Percentiles rank a stretch among this genome's conserved stretches.
Conservation (phyloP, 2,888 invertebrate species). For the Andrena bucephala region DNA sequence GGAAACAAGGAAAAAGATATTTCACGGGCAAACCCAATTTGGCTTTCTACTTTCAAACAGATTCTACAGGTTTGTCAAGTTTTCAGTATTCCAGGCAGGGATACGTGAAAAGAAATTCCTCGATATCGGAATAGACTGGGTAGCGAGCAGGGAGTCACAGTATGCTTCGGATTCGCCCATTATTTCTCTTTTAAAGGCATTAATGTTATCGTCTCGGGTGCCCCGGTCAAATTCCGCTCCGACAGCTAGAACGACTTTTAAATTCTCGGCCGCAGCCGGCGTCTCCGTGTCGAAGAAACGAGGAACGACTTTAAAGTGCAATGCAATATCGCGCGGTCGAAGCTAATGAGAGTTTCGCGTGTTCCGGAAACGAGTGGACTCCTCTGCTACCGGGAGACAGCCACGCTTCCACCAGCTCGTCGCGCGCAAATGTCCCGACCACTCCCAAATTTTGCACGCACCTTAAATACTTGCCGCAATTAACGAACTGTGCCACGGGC, state of each 20-base stretch:
- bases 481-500: slow-evolving; percentile 68
- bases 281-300: slow-evolving; percentile 41
- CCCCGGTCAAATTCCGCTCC: slow-evolving; percentile 21
- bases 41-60: too few species aligned
- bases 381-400: slow-evolving; percentile 66
- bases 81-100: too few species aligned
- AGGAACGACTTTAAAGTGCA: slow-evolving; percentile 62
- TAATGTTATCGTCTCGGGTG: slow-evolving; percentile 17
- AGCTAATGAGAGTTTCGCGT: slow-evolving; percentile 82
- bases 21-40: too few species aligned
- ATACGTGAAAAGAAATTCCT: too few species aligned
- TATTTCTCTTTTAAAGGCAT: slow-evolving; percentile 4
- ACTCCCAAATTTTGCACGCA: slow-evolving; percentile 79
- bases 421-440: slow-evolving; percentile 64
- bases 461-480: slow-evolving; percentile 69
- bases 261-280: slow-evolving; percentile 37
- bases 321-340: slow-evolving; percentile 66
- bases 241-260: slow-evolving; percentile 17
- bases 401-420: slow-evolving; percentile 51
- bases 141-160: too few species aligned
- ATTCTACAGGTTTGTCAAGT: too few species aligned
- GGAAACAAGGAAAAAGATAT: too few species aligned
- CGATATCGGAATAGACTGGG: too few species aligned
- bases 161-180: too few species aligned
- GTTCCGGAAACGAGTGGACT: slow-evolving; percentile 76